Evolutionary conservation across 2,888 invertebrate species (phyloP).

Genomic region (Myathropa florea): DNA sequence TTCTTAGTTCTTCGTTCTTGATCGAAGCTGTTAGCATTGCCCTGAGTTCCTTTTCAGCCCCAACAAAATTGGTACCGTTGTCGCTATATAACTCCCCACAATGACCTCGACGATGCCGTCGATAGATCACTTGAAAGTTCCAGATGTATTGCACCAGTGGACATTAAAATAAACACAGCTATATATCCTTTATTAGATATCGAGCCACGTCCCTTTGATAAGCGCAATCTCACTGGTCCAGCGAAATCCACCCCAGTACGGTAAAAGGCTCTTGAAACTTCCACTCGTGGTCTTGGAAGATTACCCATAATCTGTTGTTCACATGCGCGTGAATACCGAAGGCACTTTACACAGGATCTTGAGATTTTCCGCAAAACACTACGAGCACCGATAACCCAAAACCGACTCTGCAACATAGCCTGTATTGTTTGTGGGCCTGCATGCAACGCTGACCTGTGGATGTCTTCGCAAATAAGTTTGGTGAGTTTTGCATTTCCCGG

Average conservation of each 20-base stretch:
- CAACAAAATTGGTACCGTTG: slow-evolving; percentile 23
- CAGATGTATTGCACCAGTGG: slow-evolving; percentile 37
- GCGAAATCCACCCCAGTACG: slow-evolving; percentile 4
- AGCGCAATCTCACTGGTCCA: background rate
- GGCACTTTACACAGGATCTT: background rate
- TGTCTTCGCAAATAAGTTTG: background rate
- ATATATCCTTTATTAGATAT: slow-evolving; percentile 16
- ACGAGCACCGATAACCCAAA: slow-evolving; percentile 27
- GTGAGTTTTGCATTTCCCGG: background rate
- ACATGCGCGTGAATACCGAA: background rate
- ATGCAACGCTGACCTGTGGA: background rate
- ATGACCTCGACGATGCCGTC: slow-evolving; percentile 7
- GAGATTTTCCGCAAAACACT: slow-evolving; percentile 23
- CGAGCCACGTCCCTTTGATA: slow-evolving; percentile 9
- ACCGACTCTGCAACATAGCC: slow-evolving; percentile 2
- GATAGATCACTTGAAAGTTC: slow-evolving; percentile 18
- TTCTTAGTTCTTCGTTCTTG: background rate
- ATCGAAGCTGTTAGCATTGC: background rate
- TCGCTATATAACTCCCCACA: background rate
- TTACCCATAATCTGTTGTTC: slow-evolving; percentile 6
- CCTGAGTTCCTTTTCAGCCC: slow-evolving; percentile 8
- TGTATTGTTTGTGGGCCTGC: slow-evolving; percentile 16
- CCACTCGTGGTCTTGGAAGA: background rate
- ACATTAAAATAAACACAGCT: slow-evolving; percentile 10
- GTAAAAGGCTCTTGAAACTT: background rate